phyloP scores from a whole-genome alignment of 2,888 invertebrate genomes.

The Smittia sp. region DNA sequence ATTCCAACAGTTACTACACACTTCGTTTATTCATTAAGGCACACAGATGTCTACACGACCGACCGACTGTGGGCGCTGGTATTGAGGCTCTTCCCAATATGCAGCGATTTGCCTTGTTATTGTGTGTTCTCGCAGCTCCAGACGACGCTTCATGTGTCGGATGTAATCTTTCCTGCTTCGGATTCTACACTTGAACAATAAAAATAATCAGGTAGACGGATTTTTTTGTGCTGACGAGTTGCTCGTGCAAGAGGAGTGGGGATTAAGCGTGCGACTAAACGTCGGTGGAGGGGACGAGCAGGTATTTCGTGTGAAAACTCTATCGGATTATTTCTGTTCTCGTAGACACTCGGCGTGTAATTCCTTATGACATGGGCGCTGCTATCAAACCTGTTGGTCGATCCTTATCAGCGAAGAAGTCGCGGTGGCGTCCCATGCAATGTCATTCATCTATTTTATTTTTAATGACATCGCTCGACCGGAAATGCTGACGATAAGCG shows the following conservation, averaged over 20 bases:
- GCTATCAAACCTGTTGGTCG: neutral
- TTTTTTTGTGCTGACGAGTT: neutral
- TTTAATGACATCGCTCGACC: neutral
- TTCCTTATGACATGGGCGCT: neutral
- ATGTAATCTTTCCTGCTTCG: conserved; percentile 12
- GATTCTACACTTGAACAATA: conserved; percentile 19
- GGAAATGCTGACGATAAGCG: neutral
- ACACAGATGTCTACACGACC: neutral
- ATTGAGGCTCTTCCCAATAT: neutral
- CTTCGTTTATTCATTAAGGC: conserved; percentile 32
- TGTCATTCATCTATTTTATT: neutral
- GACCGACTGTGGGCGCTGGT: neutral
- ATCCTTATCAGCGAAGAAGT: neutral
- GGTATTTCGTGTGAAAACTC: neutral
- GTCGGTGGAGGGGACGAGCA: conserved; percentile 20
- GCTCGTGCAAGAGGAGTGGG: conserved; percentile 29
- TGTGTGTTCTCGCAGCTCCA: neutral
- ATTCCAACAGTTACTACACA: neutral
- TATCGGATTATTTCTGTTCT: conserved; percentile 4
- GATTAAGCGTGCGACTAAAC: conserved; percentile 36
- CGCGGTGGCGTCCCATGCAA: conserved; percentile 1
- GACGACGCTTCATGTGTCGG: conserved; percentile 18
- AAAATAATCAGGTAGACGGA: conserved; percentile 32
- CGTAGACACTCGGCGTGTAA: neutral
- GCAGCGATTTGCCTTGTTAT: neutral